These are phyloP conservation scores for Drosophila bipectinata DNA, from an alignment of 1,140 invertebrate species.

Conservation along the genomic window DNA sequence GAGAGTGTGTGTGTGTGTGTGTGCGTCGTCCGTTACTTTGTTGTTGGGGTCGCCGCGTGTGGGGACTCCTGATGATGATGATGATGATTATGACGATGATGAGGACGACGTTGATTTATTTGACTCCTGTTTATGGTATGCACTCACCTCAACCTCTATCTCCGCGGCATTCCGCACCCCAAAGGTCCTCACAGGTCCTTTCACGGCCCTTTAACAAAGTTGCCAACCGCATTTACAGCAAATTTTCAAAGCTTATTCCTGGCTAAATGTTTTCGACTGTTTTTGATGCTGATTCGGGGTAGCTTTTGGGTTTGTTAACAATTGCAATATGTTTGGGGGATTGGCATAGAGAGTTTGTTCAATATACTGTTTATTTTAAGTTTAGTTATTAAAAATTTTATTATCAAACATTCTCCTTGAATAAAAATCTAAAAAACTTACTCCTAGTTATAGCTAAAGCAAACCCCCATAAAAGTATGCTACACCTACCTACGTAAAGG, in stretches of 20 bases:
- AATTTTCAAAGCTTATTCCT: slow-evolving; percentile 33
- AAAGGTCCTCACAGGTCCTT: background rate
- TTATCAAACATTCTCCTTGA: background rate
- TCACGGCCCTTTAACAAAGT: slow-evolving; percentile 43
- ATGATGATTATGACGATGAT: slow-evolving; percentile 48
- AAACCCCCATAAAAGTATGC: background rate
- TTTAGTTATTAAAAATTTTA: background rate
- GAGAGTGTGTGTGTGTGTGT: background rate
- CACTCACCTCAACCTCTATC: slow-evolving; percentile 52
- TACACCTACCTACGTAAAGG: background rate
- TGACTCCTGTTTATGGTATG: slow-evolving; percentile 71
- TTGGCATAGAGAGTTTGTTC: slow-evolving; percentile 5
- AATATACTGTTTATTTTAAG: background rate
- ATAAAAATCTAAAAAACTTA: slow-evolving; percentile 4
- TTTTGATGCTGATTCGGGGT: slow-evolving; percentile 7
- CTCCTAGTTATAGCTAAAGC: slow-evolving; percentile 13
- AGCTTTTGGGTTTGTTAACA: slow-evolving; percentile 22
- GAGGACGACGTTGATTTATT: slow-evolving; percentile 71
- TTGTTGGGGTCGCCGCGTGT: slow-evolving; percentile 53
- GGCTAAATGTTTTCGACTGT: slow-evolving; percentile 31
- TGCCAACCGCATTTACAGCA: slow-evolving; percentile 49
- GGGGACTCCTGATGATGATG: slow-evolving; percentile 38
- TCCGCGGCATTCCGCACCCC: slow-evolving; percentile 1
- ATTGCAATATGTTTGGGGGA: slow-evolving; percentile 26
- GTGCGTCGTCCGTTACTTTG: slow-evolving; percentile 34